A percentile compares a stretch with the other conserved stretches of the same genome.
Evolutionary conservation across 2,888 invertebrate species (phyloP).

Genomic region (Cryptocephalus primarius): DNA sequence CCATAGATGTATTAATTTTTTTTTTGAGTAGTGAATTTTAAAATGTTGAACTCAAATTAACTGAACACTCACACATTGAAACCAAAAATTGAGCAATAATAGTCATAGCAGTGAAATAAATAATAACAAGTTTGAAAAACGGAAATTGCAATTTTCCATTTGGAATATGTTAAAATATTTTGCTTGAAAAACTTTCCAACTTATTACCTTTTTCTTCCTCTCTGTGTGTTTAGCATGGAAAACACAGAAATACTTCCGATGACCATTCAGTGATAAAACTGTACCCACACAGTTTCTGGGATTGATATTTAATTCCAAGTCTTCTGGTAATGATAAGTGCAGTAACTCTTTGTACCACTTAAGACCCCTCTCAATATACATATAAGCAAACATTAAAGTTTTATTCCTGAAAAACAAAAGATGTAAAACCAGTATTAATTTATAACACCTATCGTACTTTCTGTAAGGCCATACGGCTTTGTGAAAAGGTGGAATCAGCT

Average conservation of each 20-base stretch:
- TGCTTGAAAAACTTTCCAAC: too few species aligned
- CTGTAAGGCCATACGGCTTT: constrained; percentile 92
- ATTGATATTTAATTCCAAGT: constrained; percentile 78
- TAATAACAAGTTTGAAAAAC: too few species aligned
- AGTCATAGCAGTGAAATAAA: too few species aligned
- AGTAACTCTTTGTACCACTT: constrained; percentile 89
- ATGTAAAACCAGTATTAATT: neutral
- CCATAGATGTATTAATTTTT: too few species aligned
- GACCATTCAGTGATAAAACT: constrained; percentile 90
- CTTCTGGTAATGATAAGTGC: constrained; percentile 74
- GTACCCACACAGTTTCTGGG: constrained; percentile 95
- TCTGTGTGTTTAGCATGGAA: constrained; percentile 96
- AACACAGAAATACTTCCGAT: constrained; percentile 96
- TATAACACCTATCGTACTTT: constrained; percentile 50
- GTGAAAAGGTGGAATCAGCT: constrained; percentile 84
- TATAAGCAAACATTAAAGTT: constrained; percentile 88
- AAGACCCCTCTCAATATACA: constrained; percentile 85
- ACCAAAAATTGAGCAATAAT: too few species aligned
- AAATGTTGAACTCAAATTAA: too few species aligned
- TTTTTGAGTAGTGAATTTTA: too few species aligned
- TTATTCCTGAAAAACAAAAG: constrained; percentile 61
- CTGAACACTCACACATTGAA: too few species aligned
- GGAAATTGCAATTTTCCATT: too few species aligned
- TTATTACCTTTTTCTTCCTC: constrained; percentile 51
- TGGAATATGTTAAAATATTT: too few species aligned